Base-by-base conservation (phyloP, 2,113 vertebrate species). In the Donacobius atricapilla region DNA sequence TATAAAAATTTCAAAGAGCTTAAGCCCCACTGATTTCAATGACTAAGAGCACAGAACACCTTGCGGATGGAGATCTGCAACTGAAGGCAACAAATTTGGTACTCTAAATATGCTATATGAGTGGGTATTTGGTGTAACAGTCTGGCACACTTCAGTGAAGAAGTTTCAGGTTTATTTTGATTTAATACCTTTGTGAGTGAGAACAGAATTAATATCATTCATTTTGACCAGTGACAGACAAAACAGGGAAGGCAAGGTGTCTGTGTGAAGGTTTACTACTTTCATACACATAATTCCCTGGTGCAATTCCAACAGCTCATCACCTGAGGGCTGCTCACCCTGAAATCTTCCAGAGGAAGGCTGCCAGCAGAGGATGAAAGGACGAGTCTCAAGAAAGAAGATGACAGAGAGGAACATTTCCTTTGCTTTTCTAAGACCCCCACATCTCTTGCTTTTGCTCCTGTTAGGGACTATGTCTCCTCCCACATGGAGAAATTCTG, bases 1-100 rank as follows among this genome's bases (percentile, higher is more conserved):
- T 39, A 61, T 48, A 85, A 90, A 96, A 92, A 72, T 68, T 83
- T 79, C 50, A 61, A 56, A n/a, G 4, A 83, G 6, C 40, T 76
- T 91, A 80, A 92, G 37, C 22, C 40, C 53, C 57, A 53, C 40
- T 76, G 66, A 77, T 88, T 94, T 85, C 66, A 61, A 7, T 47
- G 23, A 30, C 44, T 83, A 75, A 89, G 64, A 77, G 61, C 37
- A 75, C 15, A 64, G 54, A 84, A 61, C 68, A 35, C 39, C n/a
- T 85, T 68, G 10, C 2, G 0, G 54, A 50, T 48, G 9, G n/a
- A 88, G 40, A 65, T 71, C 75, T 85, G 31, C 31, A 72, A 7
- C 31, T 0, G 0, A 71, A 92, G 21, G 20, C 27, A 73, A 66
- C 56, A 65, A 68, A 33, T 27, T 48, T 68, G 40, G 9, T 22